Conservation (phyloP, 2,113 vertebrate genomes). For the Cichladusa arquata region DNA sequence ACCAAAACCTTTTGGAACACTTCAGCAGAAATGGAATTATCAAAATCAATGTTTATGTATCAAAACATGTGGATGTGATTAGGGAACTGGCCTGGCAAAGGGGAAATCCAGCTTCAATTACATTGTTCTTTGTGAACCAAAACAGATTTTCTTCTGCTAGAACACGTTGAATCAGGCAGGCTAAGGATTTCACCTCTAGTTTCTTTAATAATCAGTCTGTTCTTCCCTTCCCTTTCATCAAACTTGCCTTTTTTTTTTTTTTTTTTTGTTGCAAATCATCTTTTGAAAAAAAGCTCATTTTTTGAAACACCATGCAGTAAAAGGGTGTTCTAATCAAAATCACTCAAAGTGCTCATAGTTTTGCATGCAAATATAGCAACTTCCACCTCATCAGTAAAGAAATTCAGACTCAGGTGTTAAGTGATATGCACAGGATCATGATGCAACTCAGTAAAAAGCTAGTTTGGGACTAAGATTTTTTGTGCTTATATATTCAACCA, state of each 20-base stretch:
- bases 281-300: not conserved
- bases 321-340: not conserved
- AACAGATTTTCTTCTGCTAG: not conserved
- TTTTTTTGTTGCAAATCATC: not conserved
- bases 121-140: not conserved
- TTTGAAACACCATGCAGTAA: not conserved
- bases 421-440: not conserved
- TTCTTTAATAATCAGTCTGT: not conserved
- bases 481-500: not conserved
- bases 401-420: not conserved
- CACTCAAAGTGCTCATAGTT: not conserved
- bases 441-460: not conserved
- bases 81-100: not conserved
- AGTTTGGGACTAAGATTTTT: not conserved
- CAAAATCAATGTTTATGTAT: slow-evolving; percentile 7
- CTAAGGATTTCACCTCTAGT: not conserved
- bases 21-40: not conserved
- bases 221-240: not conserved
- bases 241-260: not conserved
- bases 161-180: not conserved
- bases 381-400: not conserved
- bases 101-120: not conserved
- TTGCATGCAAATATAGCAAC: not conserved
- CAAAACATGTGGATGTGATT: slow-evolving; percentile 9
- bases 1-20: not conserved